Base-by-base conservation (phyloP, 2,888 invertebrate genomes). In the Tridacna crocea region DNA sequence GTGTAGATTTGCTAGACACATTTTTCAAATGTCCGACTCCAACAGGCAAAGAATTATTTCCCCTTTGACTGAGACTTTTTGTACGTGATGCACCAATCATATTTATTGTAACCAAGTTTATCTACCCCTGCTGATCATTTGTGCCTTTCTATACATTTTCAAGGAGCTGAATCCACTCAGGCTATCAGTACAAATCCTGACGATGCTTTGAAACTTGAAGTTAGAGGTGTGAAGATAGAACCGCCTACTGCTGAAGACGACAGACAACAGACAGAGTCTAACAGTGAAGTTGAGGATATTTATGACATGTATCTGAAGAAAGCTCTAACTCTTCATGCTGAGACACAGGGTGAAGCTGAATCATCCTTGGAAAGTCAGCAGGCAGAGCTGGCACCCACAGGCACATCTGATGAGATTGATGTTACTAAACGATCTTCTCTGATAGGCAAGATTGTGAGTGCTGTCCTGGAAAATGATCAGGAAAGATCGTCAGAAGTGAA, bases 221-320 rank as follows among this genome's bases (percentile, higher is more conserved):
- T 70, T 15, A 22, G 70, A 51, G 70, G 70, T 46, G 70, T 47
- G 46, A 70, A 70, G 19, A 70, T 70, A 22, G 51, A 22, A 12
- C 70, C 48, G 24, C 19, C 8, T 48, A 11, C 51, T 51, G 2
- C 70, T 12, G 15, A 6, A 19, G 46, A 27, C 4, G 68, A 68
- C 19, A 47, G 10, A 15, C 46, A 46, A 46, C 47, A 36, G 27
- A 46, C 36, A 27, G 63, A 63, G 15, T 63, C 26, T n/a, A 70
- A 70, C 51, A 70, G 70, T 22, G 70, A 70, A 19, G 47, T 70
- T 19, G 47, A 70, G 22, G 70, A 70, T 24, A 70, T 70, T 51
- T 70, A 70, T 70, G 70, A 70, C 51, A 70, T 70, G 70, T 70
- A 70, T n/a, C 70, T 70, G 6, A 70, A 70, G 13, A 70, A 70